Conservation (phyloP, 53 echinoderm and acorn worm genomes). For the Echinometra lucunter region DNA sequence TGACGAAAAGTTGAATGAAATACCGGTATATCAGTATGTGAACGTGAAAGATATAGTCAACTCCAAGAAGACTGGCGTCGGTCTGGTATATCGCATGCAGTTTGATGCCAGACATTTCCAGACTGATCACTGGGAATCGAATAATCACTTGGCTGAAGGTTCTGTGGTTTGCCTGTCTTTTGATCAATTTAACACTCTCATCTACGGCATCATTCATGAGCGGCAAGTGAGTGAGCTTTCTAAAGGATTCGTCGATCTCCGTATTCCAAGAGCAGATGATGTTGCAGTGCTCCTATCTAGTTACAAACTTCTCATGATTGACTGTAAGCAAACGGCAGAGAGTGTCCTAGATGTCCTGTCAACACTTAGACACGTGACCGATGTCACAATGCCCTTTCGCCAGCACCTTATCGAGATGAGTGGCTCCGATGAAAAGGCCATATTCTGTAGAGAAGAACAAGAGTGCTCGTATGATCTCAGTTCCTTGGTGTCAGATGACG, state of each 20-base stretch:
- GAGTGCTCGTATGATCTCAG: slow-evolving; percentile 47
- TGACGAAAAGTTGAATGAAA: not conserved
- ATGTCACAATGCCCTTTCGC: slow-evolving; percentile 75
- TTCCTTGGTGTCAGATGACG: slow-evolving; percentile 38
- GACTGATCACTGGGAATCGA: slow-evolving; percentile 76
- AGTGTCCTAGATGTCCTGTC: slow-evolving; percentile 84
- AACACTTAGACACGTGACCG: slow-evolving; percentile 74
- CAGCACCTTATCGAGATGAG: slow-evolving; percentile 74
- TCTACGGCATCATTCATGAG: slow-evolving; percentile 86
- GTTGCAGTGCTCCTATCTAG: slow-evolving; percentile 29
- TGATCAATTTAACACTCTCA: slow-evolving; percentile 78
- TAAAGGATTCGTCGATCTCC: slow-evolving; percentile 72
- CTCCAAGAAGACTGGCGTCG: slow-evolving; percentile 1
- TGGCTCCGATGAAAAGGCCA: not conserved
- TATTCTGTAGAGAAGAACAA: slow-evolving; percentile 34
- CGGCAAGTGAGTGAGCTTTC: slow-evolving; percentile 65
- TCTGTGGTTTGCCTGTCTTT: slow-evolving; percentile 81
- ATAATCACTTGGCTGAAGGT: slow-evolving; percentile 82
- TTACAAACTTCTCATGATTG: slow-evolving; percentile 81
- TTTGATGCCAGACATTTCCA: slow-evolving; percentile 66
- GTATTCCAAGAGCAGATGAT: slow-evolving; percentile 39
- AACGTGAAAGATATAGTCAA: slow-evolving; percentile 11
- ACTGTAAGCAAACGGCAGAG: slow-evolving; percentile 80
- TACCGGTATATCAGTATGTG: slow-evolving; percentile 72
- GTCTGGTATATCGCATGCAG: slow-evolving; percentile 64